Base-by-base conservation (phyloP, 2,888 invertebrate species). In the Yponomeuta plumbellus region DNA sequence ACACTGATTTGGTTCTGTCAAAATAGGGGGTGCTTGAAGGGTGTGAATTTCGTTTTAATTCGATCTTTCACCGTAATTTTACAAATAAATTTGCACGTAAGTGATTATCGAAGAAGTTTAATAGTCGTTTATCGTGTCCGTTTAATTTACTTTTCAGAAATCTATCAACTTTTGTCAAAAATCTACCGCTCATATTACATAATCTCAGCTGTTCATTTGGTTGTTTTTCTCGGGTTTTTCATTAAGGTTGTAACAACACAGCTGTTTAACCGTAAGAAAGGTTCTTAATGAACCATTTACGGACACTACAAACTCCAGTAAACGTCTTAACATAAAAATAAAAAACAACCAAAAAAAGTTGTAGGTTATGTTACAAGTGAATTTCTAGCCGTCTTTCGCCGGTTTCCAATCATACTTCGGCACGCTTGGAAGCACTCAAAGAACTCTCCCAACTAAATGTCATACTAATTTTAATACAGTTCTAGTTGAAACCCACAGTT, bases 181-280 rank as follows among this genome's bases (percentile, higher is more conserved):
- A 22, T 2, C 44, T 11, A 21, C 22, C 21, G 63, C 40, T 63
- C 44, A 68, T 79, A 79, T 83, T 83, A 83, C 82, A 83, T 83
- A 83, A 83, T 80, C 80, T 75, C 52, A 62, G 26, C 34, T 34
- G 40, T 26, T 26, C 17, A 64, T 66, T 63, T 66, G 11, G 34
- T 57, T 11, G 23, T 58, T 56, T 63, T 67, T 40, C 4, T 20
- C 57, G 62, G 63, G 59, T 66, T 67, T 62, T 61, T 57, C 17
- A 13, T 17, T 2, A 52, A 17, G 1, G 4, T 17, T 52, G 44
- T 17, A 17, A 52, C 3, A 52, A 52, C 17, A 17, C 44, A 52
- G 13, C 17, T 34, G 5, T 8, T 2, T 17, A 17, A 52, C 4
- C 5, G 44, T 17, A 52, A 17, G 17, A 17, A 52, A 4, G 5